These are phyloP conservation scores for Zhuqinia jingwanae DNA, from an alignment of 2,888 invertebrate species.

Conservation along the genomic window DNA sequence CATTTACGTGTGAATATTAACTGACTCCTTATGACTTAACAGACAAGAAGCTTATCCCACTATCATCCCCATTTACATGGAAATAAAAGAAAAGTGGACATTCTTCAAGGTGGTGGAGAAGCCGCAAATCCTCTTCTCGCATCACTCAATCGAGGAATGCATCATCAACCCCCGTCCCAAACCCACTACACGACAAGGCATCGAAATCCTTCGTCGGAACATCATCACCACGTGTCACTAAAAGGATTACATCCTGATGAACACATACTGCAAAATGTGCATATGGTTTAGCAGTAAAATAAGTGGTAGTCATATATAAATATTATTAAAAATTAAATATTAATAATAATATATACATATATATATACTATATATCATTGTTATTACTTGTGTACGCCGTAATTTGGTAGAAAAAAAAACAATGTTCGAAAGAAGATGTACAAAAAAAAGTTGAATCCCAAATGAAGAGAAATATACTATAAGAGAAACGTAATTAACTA, in stretches of 20 bases:
- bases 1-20: too few species aligned
- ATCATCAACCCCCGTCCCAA: constrained; percentile 72
- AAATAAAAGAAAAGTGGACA: constrained; percentile 77
- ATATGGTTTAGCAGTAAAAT: constrained; percentile 78
- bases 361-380: constrained; percentile 20
- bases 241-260: constrained; percentile 79
- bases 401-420: too few species aligned
- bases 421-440: too few species aligned
- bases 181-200: constrained; percentile 75
- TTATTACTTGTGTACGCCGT: constrained; percentile 29
- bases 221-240: constrained; percentile 79
- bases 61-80: constrained; percentile 78
- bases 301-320: constrained; percentile 62
- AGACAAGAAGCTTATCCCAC: constrained; percentile 76
- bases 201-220: constrained; percentile 75
- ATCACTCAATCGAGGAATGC: constrained; percentile 75
- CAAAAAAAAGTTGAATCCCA: constrained; percentile 3
- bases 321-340: constrained; percentile 5
- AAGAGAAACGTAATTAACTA: not conserved
- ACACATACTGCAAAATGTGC: constrained; percentile 79
- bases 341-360: constrained; percentile 10
- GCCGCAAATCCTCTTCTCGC: constrained; percentile 77
- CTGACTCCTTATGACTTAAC: not conserved
- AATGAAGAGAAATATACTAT: not conserved
- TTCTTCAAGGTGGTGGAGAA: constrained; percentile 77